Percentiles rank a stretch among this genome's conserved stretches.
phyloP scores from a whole-genome alignment of 2,888 invertebrate genomes.

The Limnephilus rhombicus region DNA sequence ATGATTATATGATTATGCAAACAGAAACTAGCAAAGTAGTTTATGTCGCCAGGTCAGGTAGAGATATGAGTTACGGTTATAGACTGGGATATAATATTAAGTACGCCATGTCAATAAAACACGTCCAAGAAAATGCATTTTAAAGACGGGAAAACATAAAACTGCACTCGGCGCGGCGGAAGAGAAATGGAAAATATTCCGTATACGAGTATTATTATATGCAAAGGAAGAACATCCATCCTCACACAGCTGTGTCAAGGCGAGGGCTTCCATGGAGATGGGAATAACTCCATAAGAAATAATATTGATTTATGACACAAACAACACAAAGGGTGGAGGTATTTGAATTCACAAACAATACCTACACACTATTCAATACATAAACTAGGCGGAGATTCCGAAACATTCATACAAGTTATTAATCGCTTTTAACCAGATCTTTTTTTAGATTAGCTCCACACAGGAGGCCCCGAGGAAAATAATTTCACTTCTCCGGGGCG shows the following conservation, averaged over 20 bases:
- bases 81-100: constrained; percentile 1
- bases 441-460: too few relatives aligned
- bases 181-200: not conserved
- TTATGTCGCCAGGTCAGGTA: not conserved
- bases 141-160: not conserved
- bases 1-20: not conserved
- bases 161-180: not conserved
- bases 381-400: not conserved
- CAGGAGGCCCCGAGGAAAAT: too few relatives aligned
- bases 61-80: not conserved
- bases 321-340: not conserved
- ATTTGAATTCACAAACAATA: not conserved
- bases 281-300: not conserved
- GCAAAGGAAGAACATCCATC: not conserved
- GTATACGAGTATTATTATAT: not conserved
- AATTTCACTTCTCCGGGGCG: too few relatives aligned
- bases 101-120: not conserved
- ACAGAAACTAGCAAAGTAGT: not conserved
- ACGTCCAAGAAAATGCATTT: not conserved
- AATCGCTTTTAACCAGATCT: not conserved
- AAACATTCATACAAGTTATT: not conserved
- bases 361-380: too few relatives aligned
- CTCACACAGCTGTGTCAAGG: not conserved
- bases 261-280: not conserved
- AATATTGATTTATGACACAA: not conserved